These are phyloP conservation scores for Entomyzon cyanotis DNA, from an alignment of 2,113 vertebrate genomes.

Conservation along the genomic window DNA sequence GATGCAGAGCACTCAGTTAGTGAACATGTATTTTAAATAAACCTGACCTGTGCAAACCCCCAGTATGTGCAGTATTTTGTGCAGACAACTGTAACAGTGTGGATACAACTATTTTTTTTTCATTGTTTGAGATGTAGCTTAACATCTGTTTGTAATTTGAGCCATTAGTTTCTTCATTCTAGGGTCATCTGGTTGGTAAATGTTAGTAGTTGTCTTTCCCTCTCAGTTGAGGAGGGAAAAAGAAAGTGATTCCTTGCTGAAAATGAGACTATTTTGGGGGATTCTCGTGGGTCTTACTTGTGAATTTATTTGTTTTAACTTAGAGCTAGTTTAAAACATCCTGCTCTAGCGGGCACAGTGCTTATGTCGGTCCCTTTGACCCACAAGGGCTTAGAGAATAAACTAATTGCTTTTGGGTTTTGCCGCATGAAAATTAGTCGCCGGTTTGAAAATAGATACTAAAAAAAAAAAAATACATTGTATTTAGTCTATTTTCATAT, in stretches of 20 bases:
- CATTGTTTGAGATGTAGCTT: background rate
- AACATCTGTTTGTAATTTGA: background rate
- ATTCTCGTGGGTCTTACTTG: background rate
- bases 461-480: too few relatives aligned
- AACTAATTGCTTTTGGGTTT: too few relatives aligned
- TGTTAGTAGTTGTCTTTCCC: background rate
- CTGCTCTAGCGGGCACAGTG: too few relatives aligned
- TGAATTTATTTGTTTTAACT: background rate
- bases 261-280: background rate
- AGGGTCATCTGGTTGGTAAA: background rate
- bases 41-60: background rate
- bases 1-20: background rate
- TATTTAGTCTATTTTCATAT: too few relatives aligned
- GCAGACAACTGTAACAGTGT: background rate
- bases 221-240: accelerated
- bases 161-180: background rate
- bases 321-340: too few relatives aligned
- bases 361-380: too few relatives aligned
- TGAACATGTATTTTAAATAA: background rate
- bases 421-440: too few relatives aligned
- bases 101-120: background rate
- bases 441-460: too few relatives aligned
- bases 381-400: too few relatives aligned
- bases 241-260: background rate
- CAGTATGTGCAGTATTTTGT: background rate